Percentiles rank a stretch among this genome's conserved stretches.
Conservation (phyloP, 2,113 vertebrate species). For the Pterocles orientalis region DNA sequence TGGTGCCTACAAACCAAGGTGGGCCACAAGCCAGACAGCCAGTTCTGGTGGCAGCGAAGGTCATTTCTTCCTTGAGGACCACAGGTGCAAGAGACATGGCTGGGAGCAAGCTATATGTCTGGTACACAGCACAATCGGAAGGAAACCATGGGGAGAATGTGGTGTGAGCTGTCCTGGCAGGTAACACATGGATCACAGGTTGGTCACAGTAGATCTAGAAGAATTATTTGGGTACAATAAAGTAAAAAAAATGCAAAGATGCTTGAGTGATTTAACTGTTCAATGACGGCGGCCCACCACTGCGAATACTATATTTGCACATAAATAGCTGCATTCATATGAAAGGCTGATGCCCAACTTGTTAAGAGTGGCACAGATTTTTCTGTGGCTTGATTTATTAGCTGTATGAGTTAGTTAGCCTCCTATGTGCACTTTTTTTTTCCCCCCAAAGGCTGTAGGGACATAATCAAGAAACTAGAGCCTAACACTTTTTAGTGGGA, state of each 20-base stretch:
- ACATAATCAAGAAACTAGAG: not conserved
- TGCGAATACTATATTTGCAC: not conserved
- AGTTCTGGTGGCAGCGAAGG: not conserved
- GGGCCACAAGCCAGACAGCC: accelerated
- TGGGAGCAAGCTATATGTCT: not conserved
- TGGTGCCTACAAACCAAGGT: not conserved
- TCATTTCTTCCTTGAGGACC: not conserved
- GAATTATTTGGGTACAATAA: not conserved
- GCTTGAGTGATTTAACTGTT: not conserved
- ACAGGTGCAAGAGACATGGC: accelerated
- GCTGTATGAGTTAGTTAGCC: not conserved
- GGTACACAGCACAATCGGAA: accelerated
- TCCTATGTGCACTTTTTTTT: not conserved
- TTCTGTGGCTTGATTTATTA: not conserved
- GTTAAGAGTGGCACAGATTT: not conserved
- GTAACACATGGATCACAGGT: not conserved
- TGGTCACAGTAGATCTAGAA: not conserved
- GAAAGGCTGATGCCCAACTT: not conserved
- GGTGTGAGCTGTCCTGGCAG: not conserved
- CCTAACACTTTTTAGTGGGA: not conserved
- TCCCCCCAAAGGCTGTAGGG: not conserved
- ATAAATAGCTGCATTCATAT: not conserved
- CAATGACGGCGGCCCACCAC: not conserved
- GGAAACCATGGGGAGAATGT: not conserved
- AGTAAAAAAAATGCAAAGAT: not conserved